These are phyloP conservation scores for Brachypodius melanocephalos DNA, from an alignment of 2,113 vertebrate species.

Conservation along the genomic window DNA sequence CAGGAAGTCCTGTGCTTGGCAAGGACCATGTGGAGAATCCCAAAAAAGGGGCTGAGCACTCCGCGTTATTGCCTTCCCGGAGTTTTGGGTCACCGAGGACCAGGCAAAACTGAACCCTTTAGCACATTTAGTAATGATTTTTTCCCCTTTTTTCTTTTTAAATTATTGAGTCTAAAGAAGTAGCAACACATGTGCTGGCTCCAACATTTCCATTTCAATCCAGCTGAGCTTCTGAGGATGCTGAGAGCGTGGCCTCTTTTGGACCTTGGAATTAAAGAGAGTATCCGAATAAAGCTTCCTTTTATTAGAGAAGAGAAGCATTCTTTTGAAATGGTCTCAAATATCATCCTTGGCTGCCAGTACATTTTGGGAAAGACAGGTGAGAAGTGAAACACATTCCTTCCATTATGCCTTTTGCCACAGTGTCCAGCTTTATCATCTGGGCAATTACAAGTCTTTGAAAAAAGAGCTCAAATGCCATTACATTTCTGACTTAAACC, in stretches of 20 bases:
- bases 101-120: background rate
- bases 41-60: background rate
- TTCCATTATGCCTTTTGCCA: constrained; percentile 42
- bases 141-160: background rate
- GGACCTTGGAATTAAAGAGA: constrained; percentile 28
- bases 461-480: background rate
- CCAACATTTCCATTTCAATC: constrained; percentile 3
- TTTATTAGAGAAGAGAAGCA: constrained; percentile 51
- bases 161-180: constrained; percentile 9
- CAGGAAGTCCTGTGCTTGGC: background rate
- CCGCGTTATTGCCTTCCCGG: background rate
- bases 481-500: background rate
- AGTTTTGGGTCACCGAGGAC: background rate
- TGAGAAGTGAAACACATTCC: constrained; percentile 64
- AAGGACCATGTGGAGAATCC: background rate
- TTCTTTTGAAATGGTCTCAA: constrained; percentile 67
- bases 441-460: background rate
- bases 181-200: constrained; percentile 32
- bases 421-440: constrained; percentile 16
- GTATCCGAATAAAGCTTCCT: constrained; percentile 56
- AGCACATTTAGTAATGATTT: background rate
- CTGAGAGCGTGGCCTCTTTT: background rate
- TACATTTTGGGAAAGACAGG: constrained; percentile 60
- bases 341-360: constrained; percentile 58
- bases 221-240: constrained; percentile 14